These are phyloP conservation scores for Tetramorium alpestre DNA, from an alignment of 1,140 invertebrate genomes.

Conservation along the genomic window DNA sequence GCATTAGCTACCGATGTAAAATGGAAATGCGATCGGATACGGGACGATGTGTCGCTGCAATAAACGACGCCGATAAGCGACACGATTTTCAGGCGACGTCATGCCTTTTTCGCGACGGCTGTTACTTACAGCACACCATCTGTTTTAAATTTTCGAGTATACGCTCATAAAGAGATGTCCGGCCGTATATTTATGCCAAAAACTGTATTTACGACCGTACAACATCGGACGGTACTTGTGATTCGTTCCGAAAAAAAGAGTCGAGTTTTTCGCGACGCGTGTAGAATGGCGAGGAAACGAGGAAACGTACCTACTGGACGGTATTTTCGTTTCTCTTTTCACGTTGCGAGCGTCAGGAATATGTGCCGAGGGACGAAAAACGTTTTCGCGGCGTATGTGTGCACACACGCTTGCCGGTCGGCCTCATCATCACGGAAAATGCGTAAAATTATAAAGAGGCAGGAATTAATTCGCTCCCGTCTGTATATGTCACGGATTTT, in stretches of 20 bases:
- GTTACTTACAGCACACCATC: conserved; percentile 9
- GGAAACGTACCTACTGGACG: no score
- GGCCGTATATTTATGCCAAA: not conserved
- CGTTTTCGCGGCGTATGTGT: not conserved
- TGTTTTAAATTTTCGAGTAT: conserved; percentile 44
- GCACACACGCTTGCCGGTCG: not conserved
- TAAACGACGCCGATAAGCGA: conserved; percentile 54
- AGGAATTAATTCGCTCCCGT: conserved; percentile 37
- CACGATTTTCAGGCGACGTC: conserved; percentile 25
- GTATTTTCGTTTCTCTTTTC: conserved; percentile 14
- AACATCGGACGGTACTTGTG: conserved; percentile 3
- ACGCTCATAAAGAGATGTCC: not conserved
- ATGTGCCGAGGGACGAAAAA: not conserved
- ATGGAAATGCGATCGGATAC: conserved; percentile 52
- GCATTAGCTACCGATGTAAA: conserved; percentile 56
- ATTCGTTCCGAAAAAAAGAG: conserved; percentile 4
- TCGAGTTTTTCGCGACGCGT: not conserved
- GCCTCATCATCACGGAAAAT: not conserved
- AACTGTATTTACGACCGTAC: not conserved
- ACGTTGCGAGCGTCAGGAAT: not conserved
- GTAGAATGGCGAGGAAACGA: not conserved
- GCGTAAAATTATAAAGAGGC: conserved; percentile 29
- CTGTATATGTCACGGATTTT: not conserved
- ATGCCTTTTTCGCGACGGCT: conserved; percentile 1
- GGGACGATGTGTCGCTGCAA: conserved; percentile 5